Base-by-base conservation (phyloP, 1,140 invertebrate species). In the Camponotus pennsylvanicus region DNA sequence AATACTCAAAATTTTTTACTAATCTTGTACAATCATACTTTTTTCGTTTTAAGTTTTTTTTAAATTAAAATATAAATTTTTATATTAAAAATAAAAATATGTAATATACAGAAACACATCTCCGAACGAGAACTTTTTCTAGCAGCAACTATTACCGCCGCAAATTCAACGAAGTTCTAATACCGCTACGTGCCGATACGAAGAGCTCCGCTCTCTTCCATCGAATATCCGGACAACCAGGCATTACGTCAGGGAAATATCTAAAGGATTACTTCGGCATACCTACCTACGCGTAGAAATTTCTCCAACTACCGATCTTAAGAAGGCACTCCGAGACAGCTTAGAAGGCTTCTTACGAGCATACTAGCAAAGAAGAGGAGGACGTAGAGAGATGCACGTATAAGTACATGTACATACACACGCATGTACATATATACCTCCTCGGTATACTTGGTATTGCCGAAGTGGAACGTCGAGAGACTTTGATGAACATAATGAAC, bases 311-410 rank as follows among this genome's bases (percentile, higher is more conserved):
- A 85, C 59, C 37, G 61, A 49, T 34, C 82, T 85, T 85, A 85
- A 85, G 82, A 78, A 85, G 73, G 82, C 73, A 85, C 82, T 85
- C 61, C 37, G 40, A 63, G 59, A 61, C 61, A 78, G 82, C 82
- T 85, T 85, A 85, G 71, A 78, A 78, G 82, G 73, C 82, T 85
- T 77, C 82, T 76, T 85, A 85, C 82, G 61, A 75, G 79, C 55
- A 27, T 55, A 61, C 67, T 40, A 40, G 79, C 52, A 82, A 82
- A 83, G 55, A 83, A 75, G 69, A 83, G 32, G 34, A 69, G 63
- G n/a, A n/a, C n/a, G 45, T 34, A 9, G 40, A 21, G 75, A 85
- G 82, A 85, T 49, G 37, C 42, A 66, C 13, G 49, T 21, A 83
- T 21, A 61, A 27, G 18, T 37, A 55, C 9, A 37, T 55, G 57